Conservation (phyloP, 2,888 invertebrate species). For the Spisula subtruncata region DNA sequence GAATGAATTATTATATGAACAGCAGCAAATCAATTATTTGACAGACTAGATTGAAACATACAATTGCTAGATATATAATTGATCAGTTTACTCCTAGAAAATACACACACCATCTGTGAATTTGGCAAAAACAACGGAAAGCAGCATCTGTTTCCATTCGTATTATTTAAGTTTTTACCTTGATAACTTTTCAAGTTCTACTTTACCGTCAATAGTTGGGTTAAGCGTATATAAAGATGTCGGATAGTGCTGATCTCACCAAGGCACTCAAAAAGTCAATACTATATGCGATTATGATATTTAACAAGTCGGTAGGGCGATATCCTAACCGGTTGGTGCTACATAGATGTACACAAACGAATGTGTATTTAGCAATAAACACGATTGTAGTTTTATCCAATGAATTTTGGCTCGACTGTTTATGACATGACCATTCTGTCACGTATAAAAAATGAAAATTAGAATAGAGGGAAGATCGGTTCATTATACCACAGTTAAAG, state of each 20-base stretch:
- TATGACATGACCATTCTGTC: too few species aligned
- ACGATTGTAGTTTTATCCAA: too few species aligned
- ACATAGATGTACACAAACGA: too few species aligned
- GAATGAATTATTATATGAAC: neutral
- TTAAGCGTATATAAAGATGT: neutral
- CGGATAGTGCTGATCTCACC: neutral
- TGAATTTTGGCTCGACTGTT: too few species aligned
- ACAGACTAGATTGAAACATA: conserved; percentile 5
- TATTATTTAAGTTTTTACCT: neutral
- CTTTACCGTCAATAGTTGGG: neutral
- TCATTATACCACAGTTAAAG: too few species aligned
- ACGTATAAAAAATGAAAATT: too few species aligned
- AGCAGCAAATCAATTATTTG: conserved; percentile 6
- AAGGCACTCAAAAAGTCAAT: neutral
- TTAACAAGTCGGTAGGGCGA: too few species aligned
- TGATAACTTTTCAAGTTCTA: neutral
- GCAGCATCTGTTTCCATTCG: neutral
- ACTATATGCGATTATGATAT: neutral
- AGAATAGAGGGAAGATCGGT: too few species aligned
- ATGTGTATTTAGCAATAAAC: too few species aligned
- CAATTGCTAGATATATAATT: conserved; percentile 4
- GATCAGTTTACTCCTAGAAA: neutral
- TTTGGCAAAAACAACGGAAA: neutral
- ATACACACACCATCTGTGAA: neutral
- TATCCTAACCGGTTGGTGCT: too few species aligned